phyloP scores from a whole-genome alignment of 2,113 vertebrate species.

The Todiramphus saurophagus region DNA sequence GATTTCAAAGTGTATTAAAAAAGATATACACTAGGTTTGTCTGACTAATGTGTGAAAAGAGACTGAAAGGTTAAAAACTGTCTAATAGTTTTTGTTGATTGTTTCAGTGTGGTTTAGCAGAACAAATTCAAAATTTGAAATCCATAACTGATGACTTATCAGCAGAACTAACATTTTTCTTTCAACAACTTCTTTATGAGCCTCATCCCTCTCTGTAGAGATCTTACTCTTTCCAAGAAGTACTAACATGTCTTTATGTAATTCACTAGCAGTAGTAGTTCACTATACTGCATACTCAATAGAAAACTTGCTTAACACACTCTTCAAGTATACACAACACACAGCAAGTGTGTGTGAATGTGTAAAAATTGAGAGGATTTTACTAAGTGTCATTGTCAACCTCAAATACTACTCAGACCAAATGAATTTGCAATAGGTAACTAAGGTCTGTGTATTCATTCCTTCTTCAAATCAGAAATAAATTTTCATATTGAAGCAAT shows the following conservation, averaged over 20 bases:
- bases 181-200: not conserved
- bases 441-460: not conserved
- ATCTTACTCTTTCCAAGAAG: not conserved
- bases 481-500: not conserved
- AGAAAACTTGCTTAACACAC: not conserved
- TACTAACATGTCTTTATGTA: not conserved
- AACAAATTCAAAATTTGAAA: not conserved
- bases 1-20: not conserved
- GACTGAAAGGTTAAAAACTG: not conserved
- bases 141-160: not conserved
- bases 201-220: not conserved
- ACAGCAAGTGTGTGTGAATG: rapidly evolving
- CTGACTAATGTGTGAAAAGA: not conserved
- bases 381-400: not conserved
- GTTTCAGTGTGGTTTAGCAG: not conserved
- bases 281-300: not conserved
- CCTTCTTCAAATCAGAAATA: not conserved
- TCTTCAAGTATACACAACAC: not conserved
- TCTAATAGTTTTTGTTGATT: not conserved
- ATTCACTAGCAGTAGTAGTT: not conserved
- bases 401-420: not conserved
- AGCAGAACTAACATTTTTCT: not conserved
- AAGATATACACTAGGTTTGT: not conserved
- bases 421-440: not conserved
- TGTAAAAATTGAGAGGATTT: not conserved